phyloP scores from a whole-genome alignment of 2,797 vertebrate species.

The Lerista edwardsae region DNA sequence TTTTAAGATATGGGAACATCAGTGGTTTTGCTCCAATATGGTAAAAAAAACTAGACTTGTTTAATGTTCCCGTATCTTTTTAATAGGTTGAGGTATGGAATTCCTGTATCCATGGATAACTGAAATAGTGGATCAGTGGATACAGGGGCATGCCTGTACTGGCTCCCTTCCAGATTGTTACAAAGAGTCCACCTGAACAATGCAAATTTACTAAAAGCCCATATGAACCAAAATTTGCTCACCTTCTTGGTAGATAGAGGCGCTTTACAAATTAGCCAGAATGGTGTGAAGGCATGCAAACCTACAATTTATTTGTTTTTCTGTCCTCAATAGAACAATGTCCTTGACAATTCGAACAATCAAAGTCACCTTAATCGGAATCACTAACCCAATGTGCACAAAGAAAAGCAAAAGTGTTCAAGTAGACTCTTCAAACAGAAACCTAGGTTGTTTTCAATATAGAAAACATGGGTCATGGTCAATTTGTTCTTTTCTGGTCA shows the following conservation, averaged over 20 bases:
- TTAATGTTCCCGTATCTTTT: too few relatives aligned
- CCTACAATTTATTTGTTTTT: not conserved
- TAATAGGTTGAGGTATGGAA: too few relatives aligned
- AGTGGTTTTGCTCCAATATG: too few relatives aligned
- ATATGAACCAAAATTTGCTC: not conserved
- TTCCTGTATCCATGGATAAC: too few relatives aligned
- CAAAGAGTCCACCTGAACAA: not conserved
- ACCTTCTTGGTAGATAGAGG: not conserved
- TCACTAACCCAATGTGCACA: not conserved
- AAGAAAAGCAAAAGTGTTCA: not conserved
- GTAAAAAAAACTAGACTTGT: too few relatives aligned
- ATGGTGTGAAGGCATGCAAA: not conserved
- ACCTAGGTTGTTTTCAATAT: not conserved
- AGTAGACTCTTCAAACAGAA: not conserved
- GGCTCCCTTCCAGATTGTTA: not conserved
- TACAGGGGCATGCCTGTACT: too few relatives aligned
- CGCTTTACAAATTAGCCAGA: not conserved
- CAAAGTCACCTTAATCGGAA: not conserved
- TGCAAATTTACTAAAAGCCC: not conserved
- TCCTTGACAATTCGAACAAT: not conserved
- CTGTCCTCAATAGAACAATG: not conserved
- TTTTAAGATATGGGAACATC: too few relatives aligned
- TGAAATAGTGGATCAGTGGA: too few relatives aligned
- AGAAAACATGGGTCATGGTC: not conserved
- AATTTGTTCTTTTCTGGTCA: not conserved